A percentile compares a stretch with the other conserved stretches of the same genome.
Conservation (phyloP, 2,888 invertebrate species). For the Megaustenia siamemsis region DNA sequence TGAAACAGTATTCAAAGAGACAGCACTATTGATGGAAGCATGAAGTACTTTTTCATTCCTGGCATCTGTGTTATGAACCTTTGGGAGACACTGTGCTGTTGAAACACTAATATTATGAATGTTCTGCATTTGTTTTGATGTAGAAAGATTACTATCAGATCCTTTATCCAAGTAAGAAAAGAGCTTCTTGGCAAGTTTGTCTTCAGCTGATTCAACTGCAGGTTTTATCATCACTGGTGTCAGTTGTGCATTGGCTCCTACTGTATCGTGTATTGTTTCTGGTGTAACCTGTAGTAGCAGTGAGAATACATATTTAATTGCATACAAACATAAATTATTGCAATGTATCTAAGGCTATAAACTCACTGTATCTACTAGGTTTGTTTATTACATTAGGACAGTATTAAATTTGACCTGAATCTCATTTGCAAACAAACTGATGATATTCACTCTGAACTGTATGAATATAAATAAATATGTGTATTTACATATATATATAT, state of each 20-base stretch:
- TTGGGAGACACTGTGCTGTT: conserved; percentile 8
- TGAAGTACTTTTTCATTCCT: not conserved
- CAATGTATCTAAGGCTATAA: too few relatives aligned
- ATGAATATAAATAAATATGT: too few relatives aligned
- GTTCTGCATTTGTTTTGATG: not conserved
- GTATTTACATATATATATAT: too few relatives aligned
- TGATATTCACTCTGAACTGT: too few relatives aligned
- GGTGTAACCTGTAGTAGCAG: not conserved
- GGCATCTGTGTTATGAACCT: conserved; percentile 18
- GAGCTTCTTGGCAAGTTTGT: conserved; percentile 45
- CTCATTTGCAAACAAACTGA: too few relatives aligned
- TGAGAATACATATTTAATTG: not conserved
- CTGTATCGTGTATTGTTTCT: not conserved
- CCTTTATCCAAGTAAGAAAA: conserved; percentile 40
- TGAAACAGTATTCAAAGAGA: not conserved
- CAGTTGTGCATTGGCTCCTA: conserved; percentile 27
- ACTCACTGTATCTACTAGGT: too few relatives aligned
- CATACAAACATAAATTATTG: not conserved
- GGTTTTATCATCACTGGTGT: conserved; percentile 39
- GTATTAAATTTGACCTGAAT: too few relatives aligned
- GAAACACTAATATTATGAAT: conserved; percentile 28
- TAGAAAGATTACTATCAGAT: not conserved
- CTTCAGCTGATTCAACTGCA: conserved; percentile 42
- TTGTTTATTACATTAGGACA: too few relatives aligned
- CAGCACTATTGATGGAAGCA: not conserved